Percentiles rank a stretch among this genome's conserved stretches.
Evolutionary conservation across 1,140 invertebrate genomes (phyloP).

Genomic region (Calosoma granatense): DNA sequence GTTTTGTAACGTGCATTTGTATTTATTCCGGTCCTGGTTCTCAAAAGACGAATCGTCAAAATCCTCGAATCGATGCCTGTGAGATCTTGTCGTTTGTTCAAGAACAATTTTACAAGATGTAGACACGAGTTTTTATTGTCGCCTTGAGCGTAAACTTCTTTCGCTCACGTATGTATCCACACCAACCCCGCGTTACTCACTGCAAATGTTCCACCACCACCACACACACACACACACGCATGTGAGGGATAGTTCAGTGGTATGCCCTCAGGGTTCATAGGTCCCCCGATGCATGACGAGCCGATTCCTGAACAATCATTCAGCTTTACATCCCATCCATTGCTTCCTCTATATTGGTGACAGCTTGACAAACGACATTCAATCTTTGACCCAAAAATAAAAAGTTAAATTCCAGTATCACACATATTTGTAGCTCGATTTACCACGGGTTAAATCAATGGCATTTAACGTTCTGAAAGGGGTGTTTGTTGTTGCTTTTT

Average conservation of each 20-base stretch:
- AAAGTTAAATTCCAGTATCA: background rate
- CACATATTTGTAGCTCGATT: background rate
- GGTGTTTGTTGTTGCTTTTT: no score
- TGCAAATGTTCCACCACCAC: no score
- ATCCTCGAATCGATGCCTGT: background rate
- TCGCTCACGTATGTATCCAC: no score
- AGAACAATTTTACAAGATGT: background rate
- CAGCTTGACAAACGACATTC: background rate
- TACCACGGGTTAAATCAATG: no score
- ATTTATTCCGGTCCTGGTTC: background rate
- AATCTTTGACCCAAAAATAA: background rate
- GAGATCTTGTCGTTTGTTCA: background rate
- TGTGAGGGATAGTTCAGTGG: no score
- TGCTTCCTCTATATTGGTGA: background rate
- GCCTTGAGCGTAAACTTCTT: background rate
- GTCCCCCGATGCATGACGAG: no score
- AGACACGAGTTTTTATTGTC: background rate
- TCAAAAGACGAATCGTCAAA: background rate
- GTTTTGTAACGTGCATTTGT: no score
- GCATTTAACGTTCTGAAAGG: no score
- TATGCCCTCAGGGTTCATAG: no score
- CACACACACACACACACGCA: no score
- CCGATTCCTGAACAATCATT: background rate
- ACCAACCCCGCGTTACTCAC: no score
- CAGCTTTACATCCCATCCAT: background rate